Conservation (phyloP, 2,113 vertebrate genomes). For the Channa argus region DNA sequence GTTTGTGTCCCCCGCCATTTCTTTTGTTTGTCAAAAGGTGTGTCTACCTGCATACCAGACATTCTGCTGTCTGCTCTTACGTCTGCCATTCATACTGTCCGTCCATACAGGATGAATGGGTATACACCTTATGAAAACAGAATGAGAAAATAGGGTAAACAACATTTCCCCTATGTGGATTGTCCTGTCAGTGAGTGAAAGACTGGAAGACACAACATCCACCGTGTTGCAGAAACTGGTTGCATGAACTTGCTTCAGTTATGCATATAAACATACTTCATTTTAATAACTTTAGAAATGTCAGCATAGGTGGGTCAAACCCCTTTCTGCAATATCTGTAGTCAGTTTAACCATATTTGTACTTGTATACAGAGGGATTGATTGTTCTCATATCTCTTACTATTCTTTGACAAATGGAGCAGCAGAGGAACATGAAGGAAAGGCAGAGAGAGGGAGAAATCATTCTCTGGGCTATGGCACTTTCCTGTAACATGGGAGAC, state of each 20-base stretch:
- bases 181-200: no score
- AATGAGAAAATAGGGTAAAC: neutral
- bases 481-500: slow-evolving; percentile 12
- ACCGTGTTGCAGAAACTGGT: no score
- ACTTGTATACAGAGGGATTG: no score
- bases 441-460: slow-evolving; percentile 11
- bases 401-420: slow-evolving; percentile 34
- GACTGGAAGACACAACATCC: no score
- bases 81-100: neutral
- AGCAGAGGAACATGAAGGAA: slow-evolving; percentile 9
- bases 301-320: no score
- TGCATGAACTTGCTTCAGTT: neutral
- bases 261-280: no score
- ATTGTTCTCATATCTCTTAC: slow-evolving; percentile 10
- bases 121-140: neutral
- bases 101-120: no score
- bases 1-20: slow-evolving; percentile 10
- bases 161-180: neutral
- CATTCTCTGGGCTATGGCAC: slow-evolving; percentile 20
- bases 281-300: no score
- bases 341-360: no score
- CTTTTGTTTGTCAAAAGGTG: slow-evolving; percentile 21
- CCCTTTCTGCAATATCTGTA: no score
- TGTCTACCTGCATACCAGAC: slow-evolving; percentile 18
- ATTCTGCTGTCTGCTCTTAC: neutral